Conservation (phyloP, 2,113 vertebrate genomes). For the Pollimyrus isidori region DNA sequence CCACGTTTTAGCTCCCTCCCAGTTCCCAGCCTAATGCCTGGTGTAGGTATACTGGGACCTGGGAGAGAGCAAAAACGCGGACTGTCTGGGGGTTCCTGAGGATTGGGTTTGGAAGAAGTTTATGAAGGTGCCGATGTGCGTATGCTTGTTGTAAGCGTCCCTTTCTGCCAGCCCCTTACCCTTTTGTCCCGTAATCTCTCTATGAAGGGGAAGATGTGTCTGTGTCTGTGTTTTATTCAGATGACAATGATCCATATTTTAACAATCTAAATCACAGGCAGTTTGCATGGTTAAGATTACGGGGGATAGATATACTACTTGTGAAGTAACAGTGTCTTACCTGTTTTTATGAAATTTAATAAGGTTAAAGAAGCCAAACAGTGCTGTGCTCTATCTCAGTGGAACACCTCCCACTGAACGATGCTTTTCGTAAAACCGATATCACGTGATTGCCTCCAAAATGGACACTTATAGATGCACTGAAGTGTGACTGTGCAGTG, state of each 20-base stretch:
- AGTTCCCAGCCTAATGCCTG: neutral
- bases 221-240: neutral
- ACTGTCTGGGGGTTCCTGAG: neutral
- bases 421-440: too few relatives aligned
- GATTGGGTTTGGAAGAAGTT: neutral
- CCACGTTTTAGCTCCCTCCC: neutral
- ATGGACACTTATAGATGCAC: neutral
- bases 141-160: slow-evolving; percentile 27
- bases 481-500: neutral
- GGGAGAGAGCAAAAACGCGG: neutral
- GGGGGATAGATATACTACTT: neutral
- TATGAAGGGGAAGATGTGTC: neutral
- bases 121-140: slow-evolving; percentile 21
- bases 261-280: neutral
- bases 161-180: neutral
- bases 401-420: neutral
- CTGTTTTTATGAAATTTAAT: neutral
- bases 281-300: neutral
- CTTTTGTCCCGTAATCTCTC: neutral
- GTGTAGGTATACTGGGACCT: neutral
- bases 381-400: neutral
- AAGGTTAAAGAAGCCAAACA: neutral
- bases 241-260: neutral
- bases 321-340: neutral
- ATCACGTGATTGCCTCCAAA: neutral